phyloP scores from a whole-genome alignment of 2,113 vertebrate genomes.

The Anarrhichthys ocellatus region DNA sequence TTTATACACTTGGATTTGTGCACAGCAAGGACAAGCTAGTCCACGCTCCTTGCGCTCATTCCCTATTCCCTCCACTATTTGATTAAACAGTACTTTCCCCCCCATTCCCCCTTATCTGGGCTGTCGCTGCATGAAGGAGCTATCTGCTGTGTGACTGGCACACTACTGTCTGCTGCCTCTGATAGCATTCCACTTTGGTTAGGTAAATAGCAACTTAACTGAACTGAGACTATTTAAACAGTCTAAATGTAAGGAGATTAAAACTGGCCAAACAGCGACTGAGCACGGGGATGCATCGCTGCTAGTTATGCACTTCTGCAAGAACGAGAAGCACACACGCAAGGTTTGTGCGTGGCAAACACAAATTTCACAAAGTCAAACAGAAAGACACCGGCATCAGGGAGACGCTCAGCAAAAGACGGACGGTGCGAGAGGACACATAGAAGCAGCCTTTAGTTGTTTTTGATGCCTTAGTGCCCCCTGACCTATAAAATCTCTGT shows the following conservation, averaged over 20 bases:
- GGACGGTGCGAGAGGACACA: slow-evolving; percentile 44
- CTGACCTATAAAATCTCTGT: slow-evolving; percentile 65
- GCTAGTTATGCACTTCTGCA: slow-evolving; percentile 28
- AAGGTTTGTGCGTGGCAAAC: neutral
- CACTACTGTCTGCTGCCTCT: slow-evolving; percentile 67
- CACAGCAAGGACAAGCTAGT: slow-evolving; percentile 18
- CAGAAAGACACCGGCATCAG: slow-evolving; percentile 35
- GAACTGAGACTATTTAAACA: slow-evolving; percentile 83
- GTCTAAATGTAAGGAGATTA: slow-evolving; percentile 80
- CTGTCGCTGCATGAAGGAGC: slow-evolving; percentile 75
- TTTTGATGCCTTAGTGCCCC: slow-evolving; percentile 63
- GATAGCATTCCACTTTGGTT: slow-evolving; percentile 76
- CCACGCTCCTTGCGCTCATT: slow-evolving; percentile 44
- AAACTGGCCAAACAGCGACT: slow-evolving; percentile 75
- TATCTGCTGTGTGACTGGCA: slow-evolving; percentile 75
- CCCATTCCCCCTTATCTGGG: slow-evolving; percentile 64
- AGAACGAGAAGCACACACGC: slow-evolving; percentile 39
- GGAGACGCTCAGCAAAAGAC: slow-evolving; percentile 41
- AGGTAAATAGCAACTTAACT: slow-evolving; percentile 81
- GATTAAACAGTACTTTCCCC: slow-evolving; percentile 67
- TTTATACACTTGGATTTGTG: slow-evolving; percentile 29
- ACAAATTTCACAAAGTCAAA: slow-evolving; percentile 57
- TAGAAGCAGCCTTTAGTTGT: slow-evolving; percentile 59
- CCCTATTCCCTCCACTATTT: slow-evolving; percentile 64
- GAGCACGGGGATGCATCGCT: slow-evolving; percentile 48